Base-by-base conservation (phyloP, 1,140 invertebrate species). In the Cyclina sinensis region DNA sequence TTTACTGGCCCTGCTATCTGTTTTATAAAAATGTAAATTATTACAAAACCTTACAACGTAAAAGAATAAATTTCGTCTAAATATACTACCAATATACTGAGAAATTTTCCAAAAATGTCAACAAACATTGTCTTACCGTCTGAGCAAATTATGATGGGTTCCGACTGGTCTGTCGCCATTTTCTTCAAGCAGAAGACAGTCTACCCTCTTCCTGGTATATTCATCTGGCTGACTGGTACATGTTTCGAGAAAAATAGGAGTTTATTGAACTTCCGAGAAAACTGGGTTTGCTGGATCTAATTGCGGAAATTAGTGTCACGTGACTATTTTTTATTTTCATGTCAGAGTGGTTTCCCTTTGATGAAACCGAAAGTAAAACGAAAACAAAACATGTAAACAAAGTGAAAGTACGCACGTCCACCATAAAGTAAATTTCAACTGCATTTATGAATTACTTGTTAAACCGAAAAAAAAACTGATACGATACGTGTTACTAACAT, bases 41-140 rank as follows among this genome's bases (percentile, higher is more conserved):
- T 54, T 11, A 54, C 4, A 11, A 54, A 54, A 54, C 7, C 7
- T 54, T 12, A 54, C 12, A 54, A 54, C 51, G 51, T 54, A 54
- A 18, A 54, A 54, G 21, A 7, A 54, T 54, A 54, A 62, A 62
- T 62, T 62, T 62, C n/a, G 5, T 62, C 27, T 43, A 43, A 14
- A 14, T 43, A n/a, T n/a, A n/a, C n/a, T 43, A 43, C 43, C 4
- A 43, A 43, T 43, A n/a, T n/a, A n/a, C n/a, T n/a, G n/a, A 7
- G 70, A n/a, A 37, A n/a, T 74, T 74, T n/a, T 43, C 70, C 43
- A 54, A 78, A 78, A 78, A 78, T 35, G 46, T 78, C 74, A 51
- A 78, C 46, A 78, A 78, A 78, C 74, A 54, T 32, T 14, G 0
- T 14, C 70, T 54, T 78, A 78, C 74, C 74, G 30, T 78, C 74